Conservation (phyloP, 2,797 vertebrate species). For the Harpagifer antarcticus region DNA sequence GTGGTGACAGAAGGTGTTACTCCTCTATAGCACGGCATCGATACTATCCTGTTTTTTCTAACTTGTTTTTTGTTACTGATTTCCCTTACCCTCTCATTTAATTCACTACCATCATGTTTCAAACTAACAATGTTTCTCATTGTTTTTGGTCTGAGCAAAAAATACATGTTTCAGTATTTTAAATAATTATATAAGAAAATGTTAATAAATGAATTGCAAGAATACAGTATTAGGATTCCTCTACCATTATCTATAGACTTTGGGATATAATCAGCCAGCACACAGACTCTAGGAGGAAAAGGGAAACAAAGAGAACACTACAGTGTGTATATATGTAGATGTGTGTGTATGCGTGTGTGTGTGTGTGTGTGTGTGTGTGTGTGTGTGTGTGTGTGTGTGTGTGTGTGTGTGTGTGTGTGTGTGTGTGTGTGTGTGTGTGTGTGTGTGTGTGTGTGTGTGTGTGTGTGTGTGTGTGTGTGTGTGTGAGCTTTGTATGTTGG, state of each 20-base stretch:
- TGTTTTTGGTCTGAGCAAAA: neutral
- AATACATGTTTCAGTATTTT: neutral
- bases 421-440: neutral
- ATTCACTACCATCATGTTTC: neutral
- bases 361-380: neutral
- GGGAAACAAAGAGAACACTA: constrained; percentile 28
- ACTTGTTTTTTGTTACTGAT: neutral
- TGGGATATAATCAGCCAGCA: constrained; percentile 3
- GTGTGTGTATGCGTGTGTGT: neutral
- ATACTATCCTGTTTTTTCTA: neutral
- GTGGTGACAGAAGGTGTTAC: constrained; percentile 40
- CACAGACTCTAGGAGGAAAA: constrained; percentile 12
- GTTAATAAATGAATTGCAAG: neutral
- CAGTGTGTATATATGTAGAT: neutral
- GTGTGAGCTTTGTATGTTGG: constrained; percentile 14
- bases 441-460: constrained; percentile 10
- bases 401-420: neutral
- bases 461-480: constrained; percentile 4
- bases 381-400: neutral
- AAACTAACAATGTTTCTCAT: neutral
- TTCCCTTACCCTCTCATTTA: neutral
- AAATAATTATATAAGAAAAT: neutral
- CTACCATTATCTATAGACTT: no score
- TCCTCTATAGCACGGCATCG: neutral
- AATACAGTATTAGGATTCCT: neutral